phyloP scores from a whole-genome alignment of 2,797 vertebrate genomes.

The Chiroxiphia lanceolata region DNA sequence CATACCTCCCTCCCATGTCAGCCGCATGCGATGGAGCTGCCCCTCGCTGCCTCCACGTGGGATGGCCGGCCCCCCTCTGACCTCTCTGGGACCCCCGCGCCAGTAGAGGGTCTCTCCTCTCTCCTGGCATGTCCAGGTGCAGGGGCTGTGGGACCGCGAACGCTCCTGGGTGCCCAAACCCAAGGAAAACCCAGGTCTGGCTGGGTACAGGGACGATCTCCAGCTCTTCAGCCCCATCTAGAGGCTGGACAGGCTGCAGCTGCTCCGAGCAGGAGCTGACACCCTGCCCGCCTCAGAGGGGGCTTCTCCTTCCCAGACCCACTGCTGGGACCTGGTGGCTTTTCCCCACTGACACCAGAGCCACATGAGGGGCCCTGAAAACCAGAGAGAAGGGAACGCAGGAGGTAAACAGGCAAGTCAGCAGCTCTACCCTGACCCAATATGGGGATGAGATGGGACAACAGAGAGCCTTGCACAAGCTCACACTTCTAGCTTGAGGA shows the following conservation, averaged over 20 bases:
- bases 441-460: rapidly evolving
- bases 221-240: constrained; percentile 64
- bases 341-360: not conserved
- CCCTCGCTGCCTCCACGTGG: rapidly evolving
- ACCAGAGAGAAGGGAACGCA: not conserved
- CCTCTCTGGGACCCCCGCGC: not conserved
- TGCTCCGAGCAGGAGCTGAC: not conserved
- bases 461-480: not conserved
- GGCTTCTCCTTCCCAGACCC: not conserved
- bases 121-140: not conserved
- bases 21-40: not conserved
- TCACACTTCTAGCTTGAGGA: not conserved
- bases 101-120: not conserved
- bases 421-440: not conserved
- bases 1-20: not conserved
- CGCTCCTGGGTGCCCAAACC: not conserved
- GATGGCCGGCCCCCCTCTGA: not conserved
- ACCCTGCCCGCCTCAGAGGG: not conserved
- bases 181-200: not conserved
- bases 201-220: not conserved
- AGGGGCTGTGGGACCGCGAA: not conserved
- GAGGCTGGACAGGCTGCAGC: not conserved
- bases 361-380: not conserved
- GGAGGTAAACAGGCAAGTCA: not conserved
- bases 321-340: not conserved